phyloP scores from a whole-genome alignment of 2,797 vertebrate genomes.

The Lacerta bilineata region DNA sequence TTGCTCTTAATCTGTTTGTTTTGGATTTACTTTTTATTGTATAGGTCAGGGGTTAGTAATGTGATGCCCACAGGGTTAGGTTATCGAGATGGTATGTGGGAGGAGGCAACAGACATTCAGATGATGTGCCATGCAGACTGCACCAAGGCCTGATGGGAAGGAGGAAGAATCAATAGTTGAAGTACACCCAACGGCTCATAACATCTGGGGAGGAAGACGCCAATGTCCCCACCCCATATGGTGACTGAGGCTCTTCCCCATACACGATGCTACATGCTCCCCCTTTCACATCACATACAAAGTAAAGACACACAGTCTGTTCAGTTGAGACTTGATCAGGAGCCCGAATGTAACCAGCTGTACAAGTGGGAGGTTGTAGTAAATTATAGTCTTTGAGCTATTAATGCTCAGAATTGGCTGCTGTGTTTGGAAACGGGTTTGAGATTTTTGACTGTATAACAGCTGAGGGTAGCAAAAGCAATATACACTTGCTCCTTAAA shows the following conservation, averaged over 20 bases:
- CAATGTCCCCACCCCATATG: neutral
- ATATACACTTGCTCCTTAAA: neutral
- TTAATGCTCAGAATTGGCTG: neutral
- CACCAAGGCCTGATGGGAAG: no score
- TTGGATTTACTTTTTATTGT: no score
- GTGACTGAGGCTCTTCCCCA: neutral
- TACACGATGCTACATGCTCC: neutral
- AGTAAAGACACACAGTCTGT: neutral
- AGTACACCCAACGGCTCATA: neutral
- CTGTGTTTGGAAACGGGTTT: neutral
- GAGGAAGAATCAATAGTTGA: neutral
- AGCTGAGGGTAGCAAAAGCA: conserved; percentile 1
- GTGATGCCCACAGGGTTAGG: no score
- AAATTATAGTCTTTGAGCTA: conserved; percentile 10
- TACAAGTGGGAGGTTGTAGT: neutral
- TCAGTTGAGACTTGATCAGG: neutral
- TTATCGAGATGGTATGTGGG: neutral
- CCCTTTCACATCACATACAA: no score
- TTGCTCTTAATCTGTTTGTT: no score
- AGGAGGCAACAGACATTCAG: neutral
- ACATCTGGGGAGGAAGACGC: neutral
- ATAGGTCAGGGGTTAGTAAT: no score
- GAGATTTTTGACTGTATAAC: neutral
- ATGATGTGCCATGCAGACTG: neutral
- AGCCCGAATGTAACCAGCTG: conserved; percentile 3